phyloP scores from a whole-genome alignment of 2,797 vertebrate species.

The Falco rusticolus region DNA sequence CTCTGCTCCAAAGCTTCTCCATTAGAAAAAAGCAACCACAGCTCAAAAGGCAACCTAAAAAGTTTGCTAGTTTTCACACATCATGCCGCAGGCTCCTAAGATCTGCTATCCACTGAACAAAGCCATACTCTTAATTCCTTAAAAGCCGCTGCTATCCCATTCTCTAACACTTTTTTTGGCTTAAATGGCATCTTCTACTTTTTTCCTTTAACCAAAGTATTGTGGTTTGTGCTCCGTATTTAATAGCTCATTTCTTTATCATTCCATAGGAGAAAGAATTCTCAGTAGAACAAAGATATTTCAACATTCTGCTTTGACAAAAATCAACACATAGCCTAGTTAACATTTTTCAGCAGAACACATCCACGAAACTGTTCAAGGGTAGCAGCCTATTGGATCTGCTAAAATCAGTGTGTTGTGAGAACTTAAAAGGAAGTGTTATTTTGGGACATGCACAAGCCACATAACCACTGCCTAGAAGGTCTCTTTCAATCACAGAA shows the following conservation, averaged over 20 bases:
- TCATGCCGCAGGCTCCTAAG: background rate
- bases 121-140: background rate
- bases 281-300: background rate
- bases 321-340: background rate
- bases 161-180: background rate
- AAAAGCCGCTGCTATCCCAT: background rate
- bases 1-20: background rate
- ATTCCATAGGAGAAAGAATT: background rate
- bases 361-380: background rate
- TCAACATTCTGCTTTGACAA: background rate
- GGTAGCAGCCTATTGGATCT: background rate
- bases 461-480: background rate
- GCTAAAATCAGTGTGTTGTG: background rate
- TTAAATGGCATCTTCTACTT: background rate
- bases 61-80: background rate
- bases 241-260: background rate
- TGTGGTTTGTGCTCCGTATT: background rate
- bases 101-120: background rate
- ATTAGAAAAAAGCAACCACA: background rate
- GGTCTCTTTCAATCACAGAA: background rate
- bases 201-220: background rate
- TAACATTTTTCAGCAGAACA: background rate
- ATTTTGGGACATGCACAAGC: background rate
- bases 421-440: background rate
- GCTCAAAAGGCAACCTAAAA: background rate